phyloP scores from a whole-genome alignment of 1,140 invertebrate genomes.

The Drosophila parvula region DNA sequence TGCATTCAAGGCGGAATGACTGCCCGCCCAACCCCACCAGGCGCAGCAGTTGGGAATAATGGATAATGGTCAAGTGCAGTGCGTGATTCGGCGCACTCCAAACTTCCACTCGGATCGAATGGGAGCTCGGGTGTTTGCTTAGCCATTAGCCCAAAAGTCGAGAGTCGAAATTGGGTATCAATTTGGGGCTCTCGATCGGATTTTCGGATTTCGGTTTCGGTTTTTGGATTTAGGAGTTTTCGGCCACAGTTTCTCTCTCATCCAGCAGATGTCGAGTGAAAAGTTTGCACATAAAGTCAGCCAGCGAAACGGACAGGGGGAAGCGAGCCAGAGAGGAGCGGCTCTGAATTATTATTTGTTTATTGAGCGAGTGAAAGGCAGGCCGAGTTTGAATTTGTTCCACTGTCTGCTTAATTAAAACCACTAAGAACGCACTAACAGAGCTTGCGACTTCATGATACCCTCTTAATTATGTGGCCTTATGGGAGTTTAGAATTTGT shows the following conservation, averaged over 20 bases:
- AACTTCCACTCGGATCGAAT: slow-evolving; percentile 16
- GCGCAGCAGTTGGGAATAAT: not conserved
- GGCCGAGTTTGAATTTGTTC: slow-evolving; percentile 69
- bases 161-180: slow-evolving; percentile 38
- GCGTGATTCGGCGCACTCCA: slow-evolving; percentile 46
- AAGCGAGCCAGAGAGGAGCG: slow-evolving; percentile 1
- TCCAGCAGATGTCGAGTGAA: slow-evolving; percentile 35
- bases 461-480: not conserved
- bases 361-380: slow-evolving; percentile 74
- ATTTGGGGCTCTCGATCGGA: slow-evolving; percentile 40
- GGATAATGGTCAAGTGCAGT: slow-evolving; percentile 53
- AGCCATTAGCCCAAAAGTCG: slow-evolving; percentile 41
- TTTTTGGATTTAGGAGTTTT: slow-evolving; percentile 18
- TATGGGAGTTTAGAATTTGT: not conserved
- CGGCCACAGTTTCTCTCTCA: slow-evolving; percentile 30
- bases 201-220: slow-evolving; percentile 28
- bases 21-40: slow-evolving; percentile 22
- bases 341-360: slow-evolving; percentile 60
- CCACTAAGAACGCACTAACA: slow-evolving; percentile 11
- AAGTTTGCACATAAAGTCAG: slow-evolving; percentile 57
- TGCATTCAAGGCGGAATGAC: slow-evolving; percentile 38
- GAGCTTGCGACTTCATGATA: slow-evolving; percentile 9
- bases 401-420: slow-evolving; percentile 74
- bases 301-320: slow-evolving; percentile 45
- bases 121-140: slow-evolving; percentile 32